phyloP scores from a whole-genome alignment of 1,140 invertebrate genomes.

The Papilio dardanus region DNA sequence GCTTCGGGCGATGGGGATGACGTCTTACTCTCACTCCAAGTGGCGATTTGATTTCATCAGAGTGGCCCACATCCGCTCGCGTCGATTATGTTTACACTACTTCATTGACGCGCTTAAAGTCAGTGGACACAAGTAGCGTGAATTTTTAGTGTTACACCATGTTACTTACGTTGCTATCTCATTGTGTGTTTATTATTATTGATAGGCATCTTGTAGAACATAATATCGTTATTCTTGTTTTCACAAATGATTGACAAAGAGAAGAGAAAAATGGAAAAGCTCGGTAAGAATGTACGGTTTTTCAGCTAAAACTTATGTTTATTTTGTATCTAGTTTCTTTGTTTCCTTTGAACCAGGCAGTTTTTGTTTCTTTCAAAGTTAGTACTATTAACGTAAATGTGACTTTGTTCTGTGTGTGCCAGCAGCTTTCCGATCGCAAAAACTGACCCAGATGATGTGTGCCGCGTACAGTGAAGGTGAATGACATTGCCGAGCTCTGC shows the following conservation, averaged over 20 bases:
- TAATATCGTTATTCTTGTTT: no score
- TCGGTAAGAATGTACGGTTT: no score
- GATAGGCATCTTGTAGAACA: no score
- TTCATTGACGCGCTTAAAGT: conserved; percentile 17
- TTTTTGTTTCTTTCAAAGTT: not conserved
- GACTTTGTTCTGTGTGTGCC: not conserved
- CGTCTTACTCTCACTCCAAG: not conserved
- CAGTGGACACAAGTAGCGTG: not conserved
- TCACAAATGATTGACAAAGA: no score
- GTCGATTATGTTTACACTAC: conserved; percentile 21
- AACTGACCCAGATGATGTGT: conserved; percentile 38
- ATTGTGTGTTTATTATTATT: no score
- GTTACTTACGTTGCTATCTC: no score
- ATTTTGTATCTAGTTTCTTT: no score
- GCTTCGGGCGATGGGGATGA: not conserved
- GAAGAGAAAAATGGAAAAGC: no score
- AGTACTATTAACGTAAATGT: not conserved
- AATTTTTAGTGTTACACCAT: not conserved
- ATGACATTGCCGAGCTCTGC: not conserved
- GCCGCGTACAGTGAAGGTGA: conserved; percentile 29
- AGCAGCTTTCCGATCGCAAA: conserved; percentile 37
- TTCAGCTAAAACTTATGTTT: no score
- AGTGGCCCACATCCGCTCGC: conserved; percentile 14
- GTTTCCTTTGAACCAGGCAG: no score
- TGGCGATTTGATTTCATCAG: conserved; percentile 7